A percentile compares a stretch with the other conserved stretches of the same genome.
phyloP scores from a whole-genome alignment of 2,797 vertebrate genomes.

The Setipinna tenuifilis region DNA sequence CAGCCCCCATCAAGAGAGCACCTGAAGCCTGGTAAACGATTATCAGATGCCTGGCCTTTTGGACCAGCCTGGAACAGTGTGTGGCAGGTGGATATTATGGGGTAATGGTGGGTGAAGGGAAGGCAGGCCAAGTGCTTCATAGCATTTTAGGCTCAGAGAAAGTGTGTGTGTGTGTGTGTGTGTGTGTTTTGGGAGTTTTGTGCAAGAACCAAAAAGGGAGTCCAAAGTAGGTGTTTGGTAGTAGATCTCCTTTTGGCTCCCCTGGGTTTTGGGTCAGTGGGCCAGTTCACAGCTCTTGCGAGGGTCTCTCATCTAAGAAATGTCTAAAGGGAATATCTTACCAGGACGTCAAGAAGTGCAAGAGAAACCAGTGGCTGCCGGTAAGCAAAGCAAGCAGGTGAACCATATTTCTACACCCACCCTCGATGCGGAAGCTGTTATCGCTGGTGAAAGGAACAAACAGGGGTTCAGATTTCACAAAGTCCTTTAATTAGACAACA shows the following conservation, averaged over 20 bases:
- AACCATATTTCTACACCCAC: not conserved
- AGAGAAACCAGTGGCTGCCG: conserved; percentile 72
- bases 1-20: not conserved
- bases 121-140: not conserved
- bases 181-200: conserved; percentile 30
- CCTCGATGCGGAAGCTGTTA: not conserved
- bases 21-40: not conserved
- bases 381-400: conserved; percentile 67
- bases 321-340: conserved; percentile 70
- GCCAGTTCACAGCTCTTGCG: conserved; percentile 46
- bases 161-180: conserved; percentile 46
- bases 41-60: not conserved
- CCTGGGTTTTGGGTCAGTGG: conserved; percentile 38
- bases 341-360: conserved; percentile 72
- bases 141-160: not conserved
- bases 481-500: not conserved
- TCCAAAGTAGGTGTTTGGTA: conserved; percentile 56
- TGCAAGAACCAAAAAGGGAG: conserved; percentile 49
- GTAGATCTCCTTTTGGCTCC: conserved; percentile 63
- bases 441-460: not conserved
- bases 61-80: conserved; percentile 41
- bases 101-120: conserved; percentile 32
- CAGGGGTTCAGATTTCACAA: not conserved
- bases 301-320: conserved; percentile 52
- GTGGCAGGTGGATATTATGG: conserved; percentile 37